Percentiles rank a stretch among this genome's conserved stretches.
These are phyloP conservation scores for Caradrina clavipalpis DNA, from an alignment of 2,888 invertebrate species.

Conservation along the genomic window DNA sequence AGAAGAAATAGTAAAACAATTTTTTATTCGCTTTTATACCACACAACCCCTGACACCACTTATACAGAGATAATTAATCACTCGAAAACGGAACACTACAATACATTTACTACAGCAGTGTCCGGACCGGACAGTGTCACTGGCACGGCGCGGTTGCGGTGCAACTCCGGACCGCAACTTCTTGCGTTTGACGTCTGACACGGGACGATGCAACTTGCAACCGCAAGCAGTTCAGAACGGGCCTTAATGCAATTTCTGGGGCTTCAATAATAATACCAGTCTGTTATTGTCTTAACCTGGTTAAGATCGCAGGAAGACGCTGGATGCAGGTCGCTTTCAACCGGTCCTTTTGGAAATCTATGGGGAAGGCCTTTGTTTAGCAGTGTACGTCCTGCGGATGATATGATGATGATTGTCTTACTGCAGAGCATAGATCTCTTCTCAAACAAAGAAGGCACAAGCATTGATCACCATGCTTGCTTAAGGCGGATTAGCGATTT, in stretches of 20 bases:
- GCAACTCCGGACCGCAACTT: constrained; percentile 60
- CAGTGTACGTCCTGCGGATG: too few species aligned
- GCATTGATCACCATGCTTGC: too few species aligned
- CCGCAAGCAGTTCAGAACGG: constrained; percentile 22
- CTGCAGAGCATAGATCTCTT: too few species aligned
- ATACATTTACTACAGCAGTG: constrained; percentile 31
- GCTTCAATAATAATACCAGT: neutral
- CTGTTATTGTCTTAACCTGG: too few species aligned
- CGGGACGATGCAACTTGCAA: constrained; percentile 44
- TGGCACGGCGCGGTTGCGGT: constrained; percentile 54
- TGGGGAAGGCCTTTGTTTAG: too few species aligned
- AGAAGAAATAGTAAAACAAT: too few species aligned
- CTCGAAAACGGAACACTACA: constrained; percentile 17
- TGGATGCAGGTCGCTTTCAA: too few species aligned
- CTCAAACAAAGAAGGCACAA: too few species aligned
- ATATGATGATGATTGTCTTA: too few species aligned
- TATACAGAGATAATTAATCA: constrained; percentile 13
- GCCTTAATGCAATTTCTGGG: neutral
- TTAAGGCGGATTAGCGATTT: too few species aligned
- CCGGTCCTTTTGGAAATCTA: too few species aligned
- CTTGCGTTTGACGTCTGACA: constrained; percentile 66
- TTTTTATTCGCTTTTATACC: neutral
- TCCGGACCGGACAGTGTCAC: constrained; percentile 54
- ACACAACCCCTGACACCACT: neutral
- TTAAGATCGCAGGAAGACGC: too few species aligned